Evolutionary conservation across 2,797 vertebrate genomes (phyloP).

Genomic region (Adelosebastes latens): DNA sequence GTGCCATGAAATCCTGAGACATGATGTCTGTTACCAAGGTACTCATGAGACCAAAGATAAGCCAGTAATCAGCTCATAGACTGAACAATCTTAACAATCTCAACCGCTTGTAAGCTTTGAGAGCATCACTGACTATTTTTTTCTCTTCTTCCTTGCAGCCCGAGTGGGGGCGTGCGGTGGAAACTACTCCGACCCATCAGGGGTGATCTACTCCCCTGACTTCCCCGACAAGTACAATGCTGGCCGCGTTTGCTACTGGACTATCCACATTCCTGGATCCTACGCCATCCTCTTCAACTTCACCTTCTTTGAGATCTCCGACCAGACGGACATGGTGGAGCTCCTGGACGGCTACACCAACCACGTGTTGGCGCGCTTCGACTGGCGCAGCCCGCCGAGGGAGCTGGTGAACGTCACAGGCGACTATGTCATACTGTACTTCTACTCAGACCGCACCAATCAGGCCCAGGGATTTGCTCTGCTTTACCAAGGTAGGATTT

Average conservation of each 20-base stretch:
- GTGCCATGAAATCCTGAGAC: background rate
- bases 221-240: constrained; percentile 92
- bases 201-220: constrained; percentile 95
- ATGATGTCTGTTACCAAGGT: background rate
- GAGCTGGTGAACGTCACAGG: constrained; percentile 89
- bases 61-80: background rate
- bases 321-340: constrained; percentile 96
- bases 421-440: constrained; percentile 94
- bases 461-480: constrained; percentile 95
- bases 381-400: constrained; percentile 88
- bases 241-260: constrained; percentile 95
- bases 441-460: constrained; percentile 95
- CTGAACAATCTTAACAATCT: background rate
- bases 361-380: constrained; percentile 89
- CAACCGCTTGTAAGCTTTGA: background rate
- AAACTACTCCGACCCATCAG: constrained; percentile 89
- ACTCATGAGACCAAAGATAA: background rate
- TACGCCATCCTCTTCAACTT: constrained; percentile 91
- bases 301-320: constrained; percentile 94
- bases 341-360: constrained; percentile 92
- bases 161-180: constrained; percentile 94
- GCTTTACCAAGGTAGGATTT: constrained; percentile 88
- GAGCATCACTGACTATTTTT: background rate
- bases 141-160: constrained; percentile 76
- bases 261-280: constrained; percentile 91